These are phyloP conservation scores for Ciconia nigra DNA, from an alignment of 2,797 vertebrate genomes.

Conservation along the genomic window DNA sequence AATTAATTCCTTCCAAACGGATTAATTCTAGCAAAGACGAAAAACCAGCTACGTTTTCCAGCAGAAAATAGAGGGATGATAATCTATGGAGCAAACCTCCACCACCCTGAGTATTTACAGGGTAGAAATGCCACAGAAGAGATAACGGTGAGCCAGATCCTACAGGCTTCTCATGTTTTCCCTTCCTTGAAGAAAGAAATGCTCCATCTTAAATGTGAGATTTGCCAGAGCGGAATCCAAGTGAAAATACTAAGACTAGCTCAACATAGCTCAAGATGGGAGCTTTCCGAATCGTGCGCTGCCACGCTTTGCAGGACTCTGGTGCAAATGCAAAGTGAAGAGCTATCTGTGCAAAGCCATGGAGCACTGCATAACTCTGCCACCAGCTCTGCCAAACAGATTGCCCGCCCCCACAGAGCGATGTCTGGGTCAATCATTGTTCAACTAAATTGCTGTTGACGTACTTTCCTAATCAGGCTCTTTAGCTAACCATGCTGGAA, in stretches of 20 bases:
- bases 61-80: neutral
- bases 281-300: neutral
- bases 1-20: constrained; percentile 16
- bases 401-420: neutral
- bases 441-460: neutral
- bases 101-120: neutral
- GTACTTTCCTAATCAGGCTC: neutral
- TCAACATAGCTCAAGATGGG: neutral
- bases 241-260: neutral
- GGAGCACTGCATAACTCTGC: neutral
- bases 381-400: neutral
- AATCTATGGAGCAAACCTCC: neutral
- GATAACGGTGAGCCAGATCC: neutral
- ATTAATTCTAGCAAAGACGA: constrained; percentile 19
- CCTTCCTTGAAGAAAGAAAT: neutral
- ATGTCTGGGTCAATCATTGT: neutral
- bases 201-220: neutral
- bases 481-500: neutral
- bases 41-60: neutral
- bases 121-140: neutral
- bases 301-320: neutral
- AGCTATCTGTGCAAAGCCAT: neutral
- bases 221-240: neutral
- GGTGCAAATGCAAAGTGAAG: neutral
- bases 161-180: neutral